These are phyloP conservation scores for Agrochola macilenta DNA, from an alignment of 2,888 invertebrate genomes.

Conservation along the genomic window DNA sequence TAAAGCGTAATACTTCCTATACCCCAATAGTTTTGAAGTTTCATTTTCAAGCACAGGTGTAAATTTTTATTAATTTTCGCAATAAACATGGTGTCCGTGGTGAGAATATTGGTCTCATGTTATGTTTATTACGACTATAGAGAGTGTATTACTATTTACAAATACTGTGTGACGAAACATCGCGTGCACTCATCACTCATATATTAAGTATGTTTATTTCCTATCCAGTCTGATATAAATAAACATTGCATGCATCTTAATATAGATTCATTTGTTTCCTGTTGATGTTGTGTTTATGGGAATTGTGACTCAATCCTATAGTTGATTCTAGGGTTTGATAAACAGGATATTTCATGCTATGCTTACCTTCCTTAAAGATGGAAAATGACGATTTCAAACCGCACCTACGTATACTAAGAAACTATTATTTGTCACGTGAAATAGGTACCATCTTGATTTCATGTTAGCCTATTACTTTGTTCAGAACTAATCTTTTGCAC, in stretches of 20 bases:
- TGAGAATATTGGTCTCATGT: not conserved
- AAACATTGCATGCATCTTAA: constrained; percentile 29
- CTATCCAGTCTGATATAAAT: constrained; percentile 19
- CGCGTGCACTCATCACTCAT: not conserved
- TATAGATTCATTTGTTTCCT: constrained; percentile 43
- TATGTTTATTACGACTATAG: not conserved
- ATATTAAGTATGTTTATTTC: constrained; percentile 24
- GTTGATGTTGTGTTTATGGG: constrained; percentile 22
- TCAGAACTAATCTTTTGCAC: not conserved
- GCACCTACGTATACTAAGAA: not conserved
- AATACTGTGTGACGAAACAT: not conserved
- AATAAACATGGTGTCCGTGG: not conserved
- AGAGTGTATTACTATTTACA: constrained; percentile 1
- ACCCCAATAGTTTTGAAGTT: not conserved
- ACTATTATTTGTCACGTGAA: not conserved
- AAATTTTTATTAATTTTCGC: not conserved
- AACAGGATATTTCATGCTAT: constrained; percentile 38
- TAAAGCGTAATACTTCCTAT: not conserved
- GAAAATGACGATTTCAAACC: not conserved
- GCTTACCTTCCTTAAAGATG: not conserved
- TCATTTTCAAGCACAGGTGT: not conserved
- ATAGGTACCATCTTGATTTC: not conserved
- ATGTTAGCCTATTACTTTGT: not conserved
- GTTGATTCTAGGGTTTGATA: constrained; percentile 36
- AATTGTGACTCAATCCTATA: constrained; percentile 31